These are phyloP conservation scores for Helicoverpa armigera DNA, from an alignment of 1,140 invertebrate species.

Conservation along the genomic window DNA sequence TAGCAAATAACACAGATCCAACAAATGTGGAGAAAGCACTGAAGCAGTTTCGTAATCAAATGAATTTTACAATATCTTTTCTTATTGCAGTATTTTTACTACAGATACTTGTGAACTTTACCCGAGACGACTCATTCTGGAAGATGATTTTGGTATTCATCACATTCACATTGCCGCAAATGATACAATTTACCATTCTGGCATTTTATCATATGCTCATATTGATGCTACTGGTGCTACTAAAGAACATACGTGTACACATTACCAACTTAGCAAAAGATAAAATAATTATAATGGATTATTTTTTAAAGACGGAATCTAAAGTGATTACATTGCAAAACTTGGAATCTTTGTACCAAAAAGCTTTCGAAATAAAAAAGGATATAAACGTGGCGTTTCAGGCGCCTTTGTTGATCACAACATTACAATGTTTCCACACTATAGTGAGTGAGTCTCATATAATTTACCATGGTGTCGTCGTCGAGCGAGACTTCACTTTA, in stretches of 20 bases:
- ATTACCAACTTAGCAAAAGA: constrained; percentile 53
- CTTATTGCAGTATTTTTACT: constrained; percentile 54
- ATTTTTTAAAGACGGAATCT: constrained; percentile 54
- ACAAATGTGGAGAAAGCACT: constrained; percentile 56
- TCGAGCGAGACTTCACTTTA: constrained; percentile 53
- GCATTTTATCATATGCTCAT: constrained; percentile 67
- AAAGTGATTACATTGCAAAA: constrained; percentile 61
- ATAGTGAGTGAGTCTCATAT: constrained; percentile 74
- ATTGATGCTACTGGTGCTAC: constrained; percentile 61
- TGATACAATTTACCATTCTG: constrained; percentile 66
- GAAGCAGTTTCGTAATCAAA: constrained; percentile 54
- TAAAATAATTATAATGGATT: constrained; percentile 45
- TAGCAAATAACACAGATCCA: constrained; percentile 58
- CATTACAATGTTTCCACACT: constrained; percentile 73
- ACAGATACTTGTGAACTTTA: constrained; percentile 65
- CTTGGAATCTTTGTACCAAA: constrained; percentile 67
- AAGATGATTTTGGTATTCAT: constrained; percentile 69
- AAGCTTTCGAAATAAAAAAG: constrained; percentile 69
- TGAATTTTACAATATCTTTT: constrained; percentile 53
- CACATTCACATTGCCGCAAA: constrained; percentile 70
- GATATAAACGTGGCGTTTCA: constrained; percentile 70
- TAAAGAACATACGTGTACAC: constrained; percentile 64
- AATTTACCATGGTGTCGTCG: constrained; percentile 68
- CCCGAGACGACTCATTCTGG: constrained; percentile 61
- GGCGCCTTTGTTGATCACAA: constrained; percentile 67